Conservation (phyloP, 1,140 invertebrate species). For the Gonioctena quinquepunctata region DNA sequence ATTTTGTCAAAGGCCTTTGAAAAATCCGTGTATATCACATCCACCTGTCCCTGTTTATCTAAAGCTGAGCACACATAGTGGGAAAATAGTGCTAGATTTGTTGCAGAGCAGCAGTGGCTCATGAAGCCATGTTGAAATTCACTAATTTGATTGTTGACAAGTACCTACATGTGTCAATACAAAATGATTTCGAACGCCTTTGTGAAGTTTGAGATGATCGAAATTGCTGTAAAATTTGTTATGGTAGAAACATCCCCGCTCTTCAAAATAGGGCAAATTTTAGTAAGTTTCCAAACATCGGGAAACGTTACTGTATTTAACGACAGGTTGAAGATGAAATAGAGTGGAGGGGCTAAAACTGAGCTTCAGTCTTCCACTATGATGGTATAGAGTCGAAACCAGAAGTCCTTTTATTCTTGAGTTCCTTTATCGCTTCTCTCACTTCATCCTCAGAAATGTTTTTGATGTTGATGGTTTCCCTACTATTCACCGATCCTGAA, state of each 20-base stretch:
- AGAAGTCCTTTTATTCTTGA: too few species aligned
- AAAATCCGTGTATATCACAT: too few species aligned
- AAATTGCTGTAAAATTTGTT: constrained; percentile 3
- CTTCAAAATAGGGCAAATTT: constrained; percentile 8
- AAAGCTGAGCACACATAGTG: too few species aligned
- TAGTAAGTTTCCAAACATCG: constrained; percentile 2
- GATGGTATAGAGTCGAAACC: background rate
- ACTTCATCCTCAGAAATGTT: background rate
- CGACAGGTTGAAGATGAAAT: background rate
- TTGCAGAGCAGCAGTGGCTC: too few species aligned
- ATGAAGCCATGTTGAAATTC: too few species aligned
- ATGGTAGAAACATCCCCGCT: constrained; percentile 1
- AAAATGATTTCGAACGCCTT: background rate
- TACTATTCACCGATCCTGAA: background rate
- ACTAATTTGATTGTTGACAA: too few species aligned
- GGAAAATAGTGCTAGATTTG: too few species aligned
- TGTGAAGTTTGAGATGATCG: background rate
- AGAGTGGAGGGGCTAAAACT: background rate
- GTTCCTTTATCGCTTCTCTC: too few species aligned
- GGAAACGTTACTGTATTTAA: background rate
- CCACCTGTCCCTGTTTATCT: too few species aligned
- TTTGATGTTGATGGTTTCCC: background rate
- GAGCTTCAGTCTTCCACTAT: background rate
- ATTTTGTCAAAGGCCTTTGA: too few species aligned
- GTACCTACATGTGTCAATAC: background rate